A percentile compares a stretch with the other conserved stretches of the same genome.
Evolutionary conservation across 2,797 vertebrate species (phyloP).

Genomic region (Lepus oiostolus): DNA sequence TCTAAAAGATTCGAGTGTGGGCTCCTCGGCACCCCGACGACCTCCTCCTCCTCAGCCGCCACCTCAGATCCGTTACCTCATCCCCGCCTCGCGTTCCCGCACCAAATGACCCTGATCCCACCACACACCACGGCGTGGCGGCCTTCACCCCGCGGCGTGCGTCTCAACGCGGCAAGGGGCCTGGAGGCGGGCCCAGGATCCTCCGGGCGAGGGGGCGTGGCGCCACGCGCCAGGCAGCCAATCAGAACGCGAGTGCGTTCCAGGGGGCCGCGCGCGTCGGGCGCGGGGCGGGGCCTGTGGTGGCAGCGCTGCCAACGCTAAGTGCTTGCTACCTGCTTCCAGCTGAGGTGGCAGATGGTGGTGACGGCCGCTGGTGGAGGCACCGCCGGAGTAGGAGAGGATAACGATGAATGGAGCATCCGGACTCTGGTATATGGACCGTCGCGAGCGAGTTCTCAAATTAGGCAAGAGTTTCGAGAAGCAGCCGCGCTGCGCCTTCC

Average conservation of each 20-base stretch:
- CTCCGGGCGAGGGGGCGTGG: slow-evolving; percentile 39
- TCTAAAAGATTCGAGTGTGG: not conserved
- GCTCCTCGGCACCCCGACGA: not conserved
- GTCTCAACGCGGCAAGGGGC: not conserved
- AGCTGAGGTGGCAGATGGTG: slow-evolving; percentile 16
- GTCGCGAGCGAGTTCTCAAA: slow-evolving; percentile 94
- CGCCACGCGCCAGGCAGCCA: slow-evolving; percentile 55
- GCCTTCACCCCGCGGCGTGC: not conserved
- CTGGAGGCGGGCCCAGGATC: not conserved
- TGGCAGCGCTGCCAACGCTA: accelerated
- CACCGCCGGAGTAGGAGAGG: not conserved
- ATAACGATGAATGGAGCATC: slow-evolving; percentile 93
- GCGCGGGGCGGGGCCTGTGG: slow-evolving; percentile 10
- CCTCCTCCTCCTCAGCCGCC: not conserved
- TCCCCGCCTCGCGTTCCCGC: not conserved
- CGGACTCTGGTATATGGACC: slow-evolving; percentile 92
- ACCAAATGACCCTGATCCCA: accelerated
- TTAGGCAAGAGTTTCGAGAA: slow-evolving; percentile 97
- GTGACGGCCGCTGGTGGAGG: accelerated
- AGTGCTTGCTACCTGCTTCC: not conserved
- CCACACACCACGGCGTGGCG: accelerated
- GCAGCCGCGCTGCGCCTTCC: slow-evolving; percentile 95
- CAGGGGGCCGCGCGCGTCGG: not conserved
- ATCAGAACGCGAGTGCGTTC: not conserved
- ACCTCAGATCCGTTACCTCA: slow-evolving; percentile 15